A percentile compares a stretch with the other conserved stretches of the same genome.
These are phyloP conservation scores for Psettodes erumei DNA, from an alignment of 2,113 vertebrate genomes.

Conservation along the genomic window DNA sequence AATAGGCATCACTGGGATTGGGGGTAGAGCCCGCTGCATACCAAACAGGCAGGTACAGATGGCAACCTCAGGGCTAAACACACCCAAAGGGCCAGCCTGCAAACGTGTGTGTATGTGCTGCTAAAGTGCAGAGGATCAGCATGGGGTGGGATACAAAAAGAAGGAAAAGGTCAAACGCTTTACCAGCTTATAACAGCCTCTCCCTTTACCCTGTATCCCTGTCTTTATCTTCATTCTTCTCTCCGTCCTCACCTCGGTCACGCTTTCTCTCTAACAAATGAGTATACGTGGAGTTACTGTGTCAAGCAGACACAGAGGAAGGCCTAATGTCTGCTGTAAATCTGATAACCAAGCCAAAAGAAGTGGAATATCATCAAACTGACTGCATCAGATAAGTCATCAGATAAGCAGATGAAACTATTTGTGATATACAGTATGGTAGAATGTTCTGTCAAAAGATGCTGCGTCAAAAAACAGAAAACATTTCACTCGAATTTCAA, in stretches of 20 bases:
- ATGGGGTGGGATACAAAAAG: slow-evolving; percentile 26
- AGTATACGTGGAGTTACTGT: too few relatives aligned
- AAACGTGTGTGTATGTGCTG: slow-evolving; percentile 19
- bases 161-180: slow-evolving; percentile 61
- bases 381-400: too few relatives aligned
- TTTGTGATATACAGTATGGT: too few relatives aligned
- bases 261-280: too few relatives aligned
- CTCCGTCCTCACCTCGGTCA: not conserved
- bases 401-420: too few relatives aligned
- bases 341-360: too few relatives aligned
- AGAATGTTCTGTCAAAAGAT: too few relatives aligned
- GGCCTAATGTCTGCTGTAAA: too few relatives aligned
- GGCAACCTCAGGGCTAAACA: slow-evolving; percentile 73
- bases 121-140: slow-evolving; percentile 30
- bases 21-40: slow-evolving; percentile 62
- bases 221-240: slow-evolving; percentile 36
- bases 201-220: slow-evolving; percentile 1
- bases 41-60: slow-evolving; percentile 77
- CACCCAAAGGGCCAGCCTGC: slow-evolving; percentile 54
- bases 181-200: slow-evolving; percentile 41
- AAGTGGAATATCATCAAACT: too few relatives aligned
- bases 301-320: too few relatives aligned
- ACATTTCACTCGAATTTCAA: too few relatives aligned
- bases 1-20: slow-evolving; percentile 34
- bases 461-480: too few relatives aligned